Evolutionary conservation across 1,140 invertebrate species (phyloP), one percentile per base, ranked within the genome.

Genomic region (Polypedilum vanderplanki): DNA sequence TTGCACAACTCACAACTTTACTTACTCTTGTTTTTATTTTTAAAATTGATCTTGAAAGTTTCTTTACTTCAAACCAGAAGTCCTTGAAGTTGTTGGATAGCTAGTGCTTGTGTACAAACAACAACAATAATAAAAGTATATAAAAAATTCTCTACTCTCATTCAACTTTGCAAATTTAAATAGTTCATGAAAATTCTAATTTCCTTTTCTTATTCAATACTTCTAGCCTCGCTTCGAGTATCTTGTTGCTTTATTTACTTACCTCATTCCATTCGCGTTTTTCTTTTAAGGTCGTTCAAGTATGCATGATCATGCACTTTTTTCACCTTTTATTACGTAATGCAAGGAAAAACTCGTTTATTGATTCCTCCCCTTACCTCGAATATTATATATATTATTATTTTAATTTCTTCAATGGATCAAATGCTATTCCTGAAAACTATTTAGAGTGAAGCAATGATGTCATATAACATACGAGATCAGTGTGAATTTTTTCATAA

Each of bases 1-100:
- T 57, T 57, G n/a, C 65, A 22, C 65, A 70, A 70, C 20, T 57
- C 46, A 70, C 65, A 70, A 70, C 65, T 70, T 70, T 70, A 70
- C 65, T 22, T 33, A 33, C 24, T 57, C 46, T 33, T n/a, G n/a
- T n/a, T n/a, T n/a, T n/a, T n/a, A n/a, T n/a, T n/a, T 57, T 57
- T 15, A 15, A 57, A 57, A 57, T 57, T 70, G 65, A 70, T 70
- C 65, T 70, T 70, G 65, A 70, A 70, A 70, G 65, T 70, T 70
- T 70, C 65, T 70, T 70, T 70, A 22, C 17, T 8, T 18, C 17
- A 70, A 70, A 70, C 65, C 65, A 70, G 65, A 70, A 70, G 65
- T 70, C 65, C 65, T 70, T 70, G 65, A 70, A 1, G 1, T 57
- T 57, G 10, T 2, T 17, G 46, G 46, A 3, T 33, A 33, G 24